Conservation (phyloP, 2,888 invertebrate species). For the Conchocele bisecta region DNA sequence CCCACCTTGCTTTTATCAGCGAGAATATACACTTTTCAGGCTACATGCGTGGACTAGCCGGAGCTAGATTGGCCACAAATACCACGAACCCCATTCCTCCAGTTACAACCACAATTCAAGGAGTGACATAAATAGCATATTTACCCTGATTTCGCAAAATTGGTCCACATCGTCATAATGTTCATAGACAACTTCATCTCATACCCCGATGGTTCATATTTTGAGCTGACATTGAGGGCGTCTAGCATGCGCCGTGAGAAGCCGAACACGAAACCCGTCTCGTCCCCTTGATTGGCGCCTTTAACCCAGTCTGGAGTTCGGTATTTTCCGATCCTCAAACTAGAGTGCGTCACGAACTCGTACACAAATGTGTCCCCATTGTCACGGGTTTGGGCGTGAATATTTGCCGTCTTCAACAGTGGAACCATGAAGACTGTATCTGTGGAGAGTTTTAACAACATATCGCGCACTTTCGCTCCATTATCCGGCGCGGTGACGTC, state of each 20-base stretch:
- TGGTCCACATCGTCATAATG: conserved; percentile 31
- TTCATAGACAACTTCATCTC: conserved; percentile 20
- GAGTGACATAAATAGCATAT: too few relatives aligned
- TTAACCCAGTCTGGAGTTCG: conserved; percentile 24
- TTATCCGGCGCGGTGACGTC: conserved; percentile 2
- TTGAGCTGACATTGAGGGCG: conserved; percentile 1
- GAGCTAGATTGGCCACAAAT: conserved; percentile 1
- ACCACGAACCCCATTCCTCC: neutral
- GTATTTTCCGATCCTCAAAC: conserved; percentile 12
- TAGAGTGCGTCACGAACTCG: conserved; percentile 15
- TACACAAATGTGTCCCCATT: conserved; percentile 18
- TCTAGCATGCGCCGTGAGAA: conserved; percentile 31
- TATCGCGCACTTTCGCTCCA: conserved; percentile 1
- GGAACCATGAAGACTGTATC: conserved; percentile 36
- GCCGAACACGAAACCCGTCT: conserved; percentile 32
- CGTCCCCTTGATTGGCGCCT: conserved; percentile 34
- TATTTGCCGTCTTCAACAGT: conserved; percentile 15
- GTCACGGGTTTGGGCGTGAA: neutral
- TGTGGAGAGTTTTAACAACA: conserved; percentile 28
- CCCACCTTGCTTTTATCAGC: too few relatives aligned
- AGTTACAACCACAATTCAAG: too few relatives aligned
- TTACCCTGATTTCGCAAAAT: conserved; percentile 40
- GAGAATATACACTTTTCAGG: neutral
- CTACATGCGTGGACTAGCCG: neutral
- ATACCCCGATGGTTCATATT: neutral